Base-by-base conservation (phyloP, 1,140 invertebrate genomes). In the Leptinotarsa texana region DNA sequence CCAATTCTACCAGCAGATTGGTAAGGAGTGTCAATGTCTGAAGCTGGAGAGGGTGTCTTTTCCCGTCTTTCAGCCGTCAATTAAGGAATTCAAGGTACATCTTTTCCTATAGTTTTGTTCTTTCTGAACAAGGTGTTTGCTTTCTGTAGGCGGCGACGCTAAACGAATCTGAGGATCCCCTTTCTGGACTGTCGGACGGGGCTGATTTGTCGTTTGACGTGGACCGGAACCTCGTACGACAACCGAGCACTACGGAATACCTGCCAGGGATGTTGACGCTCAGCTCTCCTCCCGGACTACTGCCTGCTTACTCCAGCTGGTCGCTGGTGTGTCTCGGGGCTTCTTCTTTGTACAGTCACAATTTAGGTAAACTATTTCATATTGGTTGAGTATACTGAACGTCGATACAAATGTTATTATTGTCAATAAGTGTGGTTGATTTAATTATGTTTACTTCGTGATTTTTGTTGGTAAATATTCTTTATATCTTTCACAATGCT, bases 281-380 rank as follows among this genome's bases (percentile, higher is more conserved):
- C 0, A 89, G 89, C 70, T 95, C 93, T 22, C 94, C 95, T 6
- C 84, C 88, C 4, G 91, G 91, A 1, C 86, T 97, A 13, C 86
- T 98, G 65, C 96, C 98, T 0, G 91, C 93, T 74, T 99, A 95
- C 86, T 92, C 96, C 1, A 98, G 95, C 77, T 99, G 97, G 96
- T 94, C 94, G 2, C 86, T 99, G 21, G 89, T 96, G 61, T 97
- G 95, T 84, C 87, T 98, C 1, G 98, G 97, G 8, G 91, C 94
- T 0, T 95, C 95, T 42, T 96, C 94, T 76, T 87, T 96, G 13
- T 99, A 99, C 84, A 96, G 94, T 22, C 96, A 98, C 82, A 95
- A 93, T 85, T 89, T 93, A 76, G 78, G 77, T 79, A 75, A 27
- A 42, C 33, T 8, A 42, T 42, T 42, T 42, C 33, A 11, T 3